A percentile compares a stretch with the other conserved stretches of the same genome.
Evolutionary conservation across 2,797 vertebrate genomes (phyloP).

Genomic region (Cirrhinus mrigala): DNA sequence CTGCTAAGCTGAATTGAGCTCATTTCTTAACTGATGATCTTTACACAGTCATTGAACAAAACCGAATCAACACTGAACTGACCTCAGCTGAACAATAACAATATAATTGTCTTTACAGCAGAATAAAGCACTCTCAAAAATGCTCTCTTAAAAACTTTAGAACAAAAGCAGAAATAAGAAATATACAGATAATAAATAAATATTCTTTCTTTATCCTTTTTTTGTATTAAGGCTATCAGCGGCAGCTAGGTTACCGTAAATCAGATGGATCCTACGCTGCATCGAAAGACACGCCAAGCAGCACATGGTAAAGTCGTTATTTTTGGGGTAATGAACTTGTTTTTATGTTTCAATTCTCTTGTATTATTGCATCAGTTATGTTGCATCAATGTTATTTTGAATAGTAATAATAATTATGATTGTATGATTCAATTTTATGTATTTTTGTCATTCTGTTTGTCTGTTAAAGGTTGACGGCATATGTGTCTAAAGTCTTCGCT

Average conservation of each 20-base stretch:
- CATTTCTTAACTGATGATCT: no score
- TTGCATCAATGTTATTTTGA: background rate
- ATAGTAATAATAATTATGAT: no score
- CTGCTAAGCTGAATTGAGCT: no score
- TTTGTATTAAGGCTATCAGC: conserved; percentile 2
- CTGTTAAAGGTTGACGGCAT: conserved; percentile 86
- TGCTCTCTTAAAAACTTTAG: no score
- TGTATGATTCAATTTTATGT: no score
- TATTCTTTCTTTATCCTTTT: background rate
- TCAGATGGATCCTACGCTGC: conserved; percentile 40
- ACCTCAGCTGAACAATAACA: no score
- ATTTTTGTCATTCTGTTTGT: background rate
- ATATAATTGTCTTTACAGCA: no score
- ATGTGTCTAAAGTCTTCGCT: conserved; percentile 86
- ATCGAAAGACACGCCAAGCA: background rate
- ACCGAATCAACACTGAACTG: no score
- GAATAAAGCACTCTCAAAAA: no score
- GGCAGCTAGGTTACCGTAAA: conserved; percentile 44
- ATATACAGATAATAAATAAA: background rate
- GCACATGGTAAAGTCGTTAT: conserved; percentile 51
- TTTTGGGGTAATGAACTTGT: background rate
- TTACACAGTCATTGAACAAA: no score
- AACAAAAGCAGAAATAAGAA: no score
- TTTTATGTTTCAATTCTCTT: background rate
- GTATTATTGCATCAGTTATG: background rate